Conservation (phyloP, 2,888 invertebrate genomes). For the Drosophila cognata region DNA sequence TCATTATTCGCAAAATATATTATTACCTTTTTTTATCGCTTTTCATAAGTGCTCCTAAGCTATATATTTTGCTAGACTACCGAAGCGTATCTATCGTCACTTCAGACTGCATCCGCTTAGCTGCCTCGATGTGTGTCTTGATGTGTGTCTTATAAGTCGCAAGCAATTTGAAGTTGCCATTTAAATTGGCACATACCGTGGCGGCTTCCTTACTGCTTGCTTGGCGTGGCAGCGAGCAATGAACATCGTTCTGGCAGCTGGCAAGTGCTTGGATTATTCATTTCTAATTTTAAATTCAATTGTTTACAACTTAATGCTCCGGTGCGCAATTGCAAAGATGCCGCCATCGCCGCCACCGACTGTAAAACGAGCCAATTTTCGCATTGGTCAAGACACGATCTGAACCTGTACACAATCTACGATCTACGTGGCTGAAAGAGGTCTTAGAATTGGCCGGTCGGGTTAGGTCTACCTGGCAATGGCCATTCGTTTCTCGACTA, state of each 20-base stretch:
- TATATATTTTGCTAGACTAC: slow-evolving; percentile 9
- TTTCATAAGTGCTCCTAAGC: background rate
- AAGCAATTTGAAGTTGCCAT: slow-evolving; percentile 25
- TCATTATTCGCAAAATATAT: background rate
- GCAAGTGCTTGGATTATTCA: slow-evolving; percentile 29
- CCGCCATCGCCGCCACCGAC: slow-evolving; percentile 22
- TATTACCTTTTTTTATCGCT: background rate
- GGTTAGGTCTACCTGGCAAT: slow-evolving; percentile 16
- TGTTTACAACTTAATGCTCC: slow-evolving; percentile 65
- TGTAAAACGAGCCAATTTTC: slow-evolving; percentile 54
- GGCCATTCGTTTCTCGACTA: slow-evolving; percentile 24
- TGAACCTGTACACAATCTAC: slow-evolving; percentile 21
- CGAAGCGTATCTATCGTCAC: slow-evolving; percentile 37
- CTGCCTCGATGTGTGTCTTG: slow-evolving; percentile 14
- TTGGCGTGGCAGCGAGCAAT: background rate
- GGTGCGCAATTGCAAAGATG: slow-evolving; percentile 56
- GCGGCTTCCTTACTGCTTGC: slow-evolving; percentile 60
- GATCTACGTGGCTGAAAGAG: slow-evolving; percentile 17
- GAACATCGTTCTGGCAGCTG: background rate
- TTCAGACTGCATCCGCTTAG: slow-evolving; percentile 28
- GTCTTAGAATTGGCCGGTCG: slow-evolving; percentile 39
- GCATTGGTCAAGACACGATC: slow-evolving; percentile 48
- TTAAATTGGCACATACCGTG: slow-evolving; percentile 41
- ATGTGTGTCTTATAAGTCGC: slow-evolving; percentile 25
- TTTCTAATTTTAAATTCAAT: slow-evolving; percentile 47